Evolutionary conservation across 1,140 invertebrate species (phyloP).

Genomic region (Drosophila nannoptera): DNA sequence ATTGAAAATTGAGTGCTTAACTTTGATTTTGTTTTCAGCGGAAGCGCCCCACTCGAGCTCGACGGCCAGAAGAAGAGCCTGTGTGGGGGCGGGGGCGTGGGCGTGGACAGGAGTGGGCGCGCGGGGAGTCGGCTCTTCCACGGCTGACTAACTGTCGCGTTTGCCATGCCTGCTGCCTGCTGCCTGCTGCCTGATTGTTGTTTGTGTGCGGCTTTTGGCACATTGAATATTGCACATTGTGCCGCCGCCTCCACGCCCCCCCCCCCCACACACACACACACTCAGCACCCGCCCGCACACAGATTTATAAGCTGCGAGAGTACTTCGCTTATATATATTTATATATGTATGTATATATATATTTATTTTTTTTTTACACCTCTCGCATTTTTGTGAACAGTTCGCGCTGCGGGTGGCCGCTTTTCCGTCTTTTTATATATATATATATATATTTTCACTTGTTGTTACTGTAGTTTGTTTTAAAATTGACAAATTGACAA

Average conservation of each 20-base stretch:
- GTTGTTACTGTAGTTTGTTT: slow-evolving; percentile 49
- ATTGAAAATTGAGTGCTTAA: slow-evolving; percentile 67
- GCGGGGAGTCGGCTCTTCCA: slow-evolving; percentile 7
- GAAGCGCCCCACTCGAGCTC: slow-evolving; percentile 51
- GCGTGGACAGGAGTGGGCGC: no score
- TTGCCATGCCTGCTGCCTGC: slow-evolving; percentile 6
- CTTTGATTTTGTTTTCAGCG: slow-evolving; percentile 64
- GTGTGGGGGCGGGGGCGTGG: no score
- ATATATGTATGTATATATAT: slow-evolving; percentile 16
- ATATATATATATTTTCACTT: not conserved
- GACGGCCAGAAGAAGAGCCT: slow-evolving; percentile 18
- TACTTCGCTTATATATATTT: not conserved
- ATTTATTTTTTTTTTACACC: slow-evolving; percentile 16
- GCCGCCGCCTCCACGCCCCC: slow-evolving; percentile 14
- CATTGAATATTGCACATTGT: slow-evolving; percentile 49
- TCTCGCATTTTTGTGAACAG: slow-evolving; percentile 25
- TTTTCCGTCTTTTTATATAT: slow-evolving; percentile 1
- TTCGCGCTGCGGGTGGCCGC: slow-evolving; percentile 24
- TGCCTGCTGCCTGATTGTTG: slow-evolving; percentile 41
- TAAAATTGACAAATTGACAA: slow-evolving; percentile 48
- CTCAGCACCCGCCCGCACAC: no score
- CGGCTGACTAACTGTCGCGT: slow-evolving; percentile 24
- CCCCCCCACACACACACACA: slow-evolving; percentile 1
- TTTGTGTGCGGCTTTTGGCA: slow-evolving; percentile 52
- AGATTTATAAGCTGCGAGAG: not conserved